Conservation (phyloP, 2,113 vertebrate genomes). For the Miniopterus natalensis region DNA sequence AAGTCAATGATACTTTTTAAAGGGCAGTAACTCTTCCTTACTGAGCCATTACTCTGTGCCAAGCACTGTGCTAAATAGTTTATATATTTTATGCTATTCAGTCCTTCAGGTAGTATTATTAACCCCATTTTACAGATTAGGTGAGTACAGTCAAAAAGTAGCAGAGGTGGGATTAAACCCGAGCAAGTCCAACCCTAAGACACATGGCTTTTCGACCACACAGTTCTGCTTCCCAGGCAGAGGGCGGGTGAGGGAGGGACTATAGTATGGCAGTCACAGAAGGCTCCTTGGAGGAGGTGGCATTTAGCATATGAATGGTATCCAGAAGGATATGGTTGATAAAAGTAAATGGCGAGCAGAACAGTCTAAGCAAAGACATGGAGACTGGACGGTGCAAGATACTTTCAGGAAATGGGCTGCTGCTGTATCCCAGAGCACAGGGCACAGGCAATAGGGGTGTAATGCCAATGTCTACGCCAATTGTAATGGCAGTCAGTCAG, state of each 20-base stretch:
- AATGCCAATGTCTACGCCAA: too few species aligned
- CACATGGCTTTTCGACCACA: background rate
- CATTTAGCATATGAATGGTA: background rate
- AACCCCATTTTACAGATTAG: background rate
- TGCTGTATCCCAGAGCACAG: fast-evolving
- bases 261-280: background rate
- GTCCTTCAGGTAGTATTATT: background rate
- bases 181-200: background rate
- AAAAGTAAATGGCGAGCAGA: background rate
- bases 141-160: background rate
- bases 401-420: background rate
- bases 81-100: background rate
- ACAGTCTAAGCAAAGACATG: background rate
- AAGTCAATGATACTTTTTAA: background rate
- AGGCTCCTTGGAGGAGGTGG: background rate
- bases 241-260: too few species aligned
- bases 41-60: background rate
- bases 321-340: background rate
- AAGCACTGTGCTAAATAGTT: background rate
- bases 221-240: background rate
- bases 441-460: background rate
- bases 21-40: background rate
- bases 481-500: too few species aligned
- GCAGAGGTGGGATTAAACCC: background rate
- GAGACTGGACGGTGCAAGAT: background rate